These are phyloP conservation scores for Tipula confusa DNA, from an alignment of 2,888 invertebrate genomes.

Conservation along the genomic window DNA sequence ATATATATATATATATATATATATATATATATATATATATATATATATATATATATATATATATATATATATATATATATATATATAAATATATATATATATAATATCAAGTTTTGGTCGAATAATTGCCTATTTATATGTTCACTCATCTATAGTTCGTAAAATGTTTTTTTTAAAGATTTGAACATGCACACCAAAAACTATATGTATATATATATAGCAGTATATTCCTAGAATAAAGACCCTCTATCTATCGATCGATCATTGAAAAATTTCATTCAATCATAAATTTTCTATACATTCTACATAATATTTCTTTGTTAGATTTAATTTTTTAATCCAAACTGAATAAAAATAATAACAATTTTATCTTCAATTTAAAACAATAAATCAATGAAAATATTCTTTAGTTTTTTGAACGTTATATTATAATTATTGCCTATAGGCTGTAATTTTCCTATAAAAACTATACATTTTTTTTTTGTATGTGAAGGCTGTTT, in stretches of 20 bases:
- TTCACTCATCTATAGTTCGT: neutral
- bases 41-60: too few relatives aligned
- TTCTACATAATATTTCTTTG: neutral
- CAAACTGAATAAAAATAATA: neutral
- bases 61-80: too few relatives aligned
- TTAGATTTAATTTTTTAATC: slow-evolving; percentile 20
- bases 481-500: slow-evolving; percentile 28
- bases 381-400: slow-evolving; percentile 45
- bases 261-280: neutral
- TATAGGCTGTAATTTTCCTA: slow-evolving; percentile 34
- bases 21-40: too few relatives aligned
- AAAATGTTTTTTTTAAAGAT: neutral
- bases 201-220: neutral
- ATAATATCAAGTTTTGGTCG: neutral
- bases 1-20: too few relatives aligned
- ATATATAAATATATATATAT: too few relatives aligned
- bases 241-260: neutral
- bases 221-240: neutral
- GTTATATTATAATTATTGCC: slow-evolving; percentile 37
- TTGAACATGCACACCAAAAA: neutral
- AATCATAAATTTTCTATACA: neutral
- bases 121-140: neutral
- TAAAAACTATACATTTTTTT: slow-evolving; percentile 4
- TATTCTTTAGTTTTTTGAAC: slow-evolving; percentile 12
- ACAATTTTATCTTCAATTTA: slow-evolving; percentile 41